Evolutionary conservation across 1,140 invertebrate species (phyloP).

Genomic region (Thaumetopoea pityocampa): DNA sequence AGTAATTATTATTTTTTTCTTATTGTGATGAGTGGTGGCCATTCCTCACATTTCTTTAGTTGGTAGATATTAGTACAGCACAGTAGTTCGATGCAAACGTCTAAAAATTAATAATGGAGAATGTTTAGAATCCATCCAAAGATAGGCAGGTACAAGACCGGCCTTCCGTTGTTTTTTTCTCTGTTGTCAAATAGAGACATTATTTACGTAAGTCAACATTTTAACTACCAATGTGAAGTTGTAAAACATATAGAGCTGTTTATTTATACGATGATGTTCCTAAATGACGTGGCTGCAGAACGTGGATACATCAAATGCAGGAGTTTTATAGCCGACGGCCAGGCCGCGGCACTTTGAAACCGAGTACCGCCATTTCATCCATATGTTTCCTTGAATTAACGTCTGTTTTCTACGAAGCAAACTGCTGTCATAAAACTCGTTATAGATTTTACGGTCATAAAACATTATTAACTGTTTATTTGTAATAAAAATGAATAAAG

Average conservation of each 20-base stretch:
- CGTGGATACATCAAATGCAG: conserved; percentile 55
- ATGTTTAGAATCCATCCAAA: too few relatives aligned
- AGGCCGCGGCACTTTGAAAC: conserved; percentile 65
- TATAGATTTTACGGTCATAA: conserved; percentile 55
- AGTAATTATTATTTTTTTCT: too few relatives aligned
- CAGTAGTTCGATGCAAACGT: too few relatives aligned
- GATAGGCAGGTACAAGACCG: too few relatives aligned
- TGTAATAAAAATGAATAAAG: conserved; percentile 47
- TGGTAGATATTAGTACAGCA: too few relatives aligned
- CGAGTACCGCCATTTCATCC: conserved; percentile 60
- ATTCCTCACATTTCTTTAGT: too few relatives aligned
- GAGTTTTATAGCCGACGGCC: conserved; percentile 48
- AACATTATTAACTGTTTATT: conserved; percentile 64
- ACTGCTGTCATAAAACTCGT: conserved; percentile 56
- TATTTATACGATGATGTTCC: conserved; percentile 52
- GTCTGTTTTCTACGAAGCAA: conserved; percentile 72
- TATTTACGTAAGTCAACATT: conserved; percentile 21
- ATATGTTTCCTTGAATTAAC: conserved; percentile 72
- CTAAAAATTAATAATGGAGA: not conserved
- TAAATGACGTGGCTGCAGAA: conserved; percentile 52
- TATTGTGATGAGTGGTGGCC: too few relatives aligned
- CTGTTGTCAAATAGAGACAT: conserved; percentile 6
- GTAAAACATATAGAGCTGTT: conserved; percentile 56
- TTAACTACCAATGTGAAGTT: conserved; percentile 38
- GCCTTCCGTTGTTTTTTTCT: not conserved